Conservation (phyloP, 2,797 vertebrate genomes). For the Helostoma temminkii region DNA sequence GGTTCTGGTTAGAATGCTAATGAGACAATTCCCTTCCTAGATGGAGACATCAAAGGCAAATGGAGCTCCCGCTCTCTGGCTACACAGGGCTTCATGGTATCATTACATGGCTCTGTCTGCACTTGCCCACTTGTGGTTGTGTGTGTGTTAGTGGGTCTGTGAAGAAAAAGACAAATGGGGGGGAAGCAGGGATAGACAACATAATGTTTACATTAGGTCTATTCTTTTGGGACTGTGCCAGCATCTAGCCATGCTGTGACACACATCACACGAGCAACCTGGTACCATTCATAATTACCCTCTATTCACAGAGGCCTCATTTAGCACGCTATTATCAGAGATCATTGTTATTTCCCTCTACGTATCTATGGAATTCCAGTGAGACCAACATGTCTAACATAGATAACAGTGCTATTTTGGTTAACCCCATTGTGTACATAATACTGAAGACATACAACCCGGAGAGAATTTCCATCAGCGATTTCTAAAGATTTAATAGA, state of each 20-base stretch:
- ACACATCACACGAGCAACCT: conserved; percentile 75
- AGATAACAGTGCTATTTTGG: conserved; percentile 79
- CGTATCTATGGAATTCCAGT: conserved; percentile 68
- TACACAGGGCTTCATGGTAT: conserved; percentile 63
- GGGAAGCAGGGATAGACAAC: conserved; percentile 46
- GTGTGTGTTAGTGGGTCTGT: conserved; percentile 14
- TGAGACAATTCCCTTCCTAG: conserved; percentile 74
- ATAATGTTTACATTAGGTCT: conserved; percentile 76
- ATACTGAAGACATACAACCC: conserved; percentile 62
- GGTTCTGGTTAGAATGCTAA: conserved; percentile 82
- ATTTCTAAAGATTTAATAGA: conserved; percentile 71
- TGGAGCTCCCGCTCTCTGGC: conserved; percentile 52
- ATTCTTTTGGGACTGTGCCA: conserved; percentile 67
- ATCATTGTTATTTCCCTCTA: conserved; percentile 80
- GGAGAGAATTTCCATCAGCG: conserved; percentile 71
- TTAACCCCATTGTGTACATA: conserved; percentile 80
- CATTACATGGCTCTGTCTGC: conserved; percentile 62
- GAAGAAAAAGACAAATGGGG: conserved; percentile 36
- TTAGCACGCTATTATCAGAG: conserved; percentile 80
- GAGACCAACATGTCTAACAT: conserved; percentile 74
- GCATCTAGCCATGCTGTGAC: conserved; percentile 73
- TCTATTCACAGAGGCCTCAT: conserved; percentile 77
- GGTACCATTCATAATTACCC: conserved; percentile 76
- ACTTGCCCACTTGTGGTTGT: conserved; percentile 32
- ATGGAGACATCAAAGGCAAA: conserved; percentile 80